phyloP scores from a whole-genome alignment of 2,113 vertebrate genomes.

The Phylloscopus trochiloides region DNA sequence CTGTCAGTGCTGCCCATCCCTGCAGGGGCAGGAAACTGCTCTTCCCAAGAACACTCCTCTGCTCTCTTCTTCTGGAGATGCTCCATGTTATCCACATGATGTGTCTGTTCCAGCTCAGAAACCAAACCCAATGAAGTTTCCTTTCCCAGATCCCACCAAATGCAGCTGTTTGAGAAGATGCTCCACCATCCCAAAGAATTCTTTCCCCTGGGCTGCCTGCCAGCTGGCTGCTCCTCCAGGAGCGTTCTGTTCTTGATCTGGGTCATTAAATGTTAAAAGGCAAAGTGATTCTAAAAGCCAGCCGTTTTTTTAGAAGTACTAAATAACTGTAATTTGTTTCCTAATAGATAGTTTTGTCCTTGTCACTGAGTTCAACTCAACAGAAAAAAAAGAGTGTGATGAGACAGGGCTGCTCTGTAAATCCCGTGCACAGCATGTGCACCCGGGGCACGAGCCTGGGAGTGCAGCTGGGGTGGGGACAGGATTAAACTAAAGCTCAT shows the following conservation, averaged over 20 bases:
- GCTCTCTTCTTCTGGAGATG: rapidly evolving
- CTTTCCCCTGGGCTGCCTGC: constrained; percentile 25
- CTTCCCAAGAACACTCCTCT: not conserved
- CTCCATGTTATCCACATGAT: rapidly evolving
- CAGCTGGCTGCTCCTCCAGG: not conserved
- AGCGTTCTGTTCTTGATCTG: constrained; percentile 49
- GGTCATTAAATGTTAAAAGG: constrained; percentile 69
- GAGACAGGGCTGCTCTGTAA: not conserved
- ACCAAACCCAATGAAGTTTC: rapidly evolving
- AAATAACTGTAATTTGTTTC: constrained; percentile 67
- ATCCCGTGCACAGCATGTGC: rapidly evolving
- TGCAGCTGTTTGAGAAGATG: not conserved
- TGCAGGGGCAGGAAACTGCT: not conserved
- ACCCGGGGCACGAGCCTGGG: not conserved
- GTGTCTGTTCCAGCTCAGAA: not conserved
- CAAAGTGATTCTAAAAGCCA: constrained; percentile 53
- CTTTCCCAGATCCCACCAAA: not conserved
- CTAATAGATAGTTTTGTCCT: constrained; percentile 57
- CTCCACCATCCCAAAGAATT: not conserved
- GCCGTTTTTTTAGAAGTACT: not conserved
- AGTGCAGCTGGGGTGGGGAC: not conserved
- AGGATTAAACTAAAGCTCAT: not conserved
- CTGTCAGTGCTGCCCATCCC: rapidly evolving
- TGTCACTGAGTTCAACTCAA: not conserved
- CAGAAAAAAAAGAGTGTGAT: not conserved